phyloP scores from a whole-genome alignment of 2,888 invertebrate genomes.

The Panorpa germanica region DNA sequence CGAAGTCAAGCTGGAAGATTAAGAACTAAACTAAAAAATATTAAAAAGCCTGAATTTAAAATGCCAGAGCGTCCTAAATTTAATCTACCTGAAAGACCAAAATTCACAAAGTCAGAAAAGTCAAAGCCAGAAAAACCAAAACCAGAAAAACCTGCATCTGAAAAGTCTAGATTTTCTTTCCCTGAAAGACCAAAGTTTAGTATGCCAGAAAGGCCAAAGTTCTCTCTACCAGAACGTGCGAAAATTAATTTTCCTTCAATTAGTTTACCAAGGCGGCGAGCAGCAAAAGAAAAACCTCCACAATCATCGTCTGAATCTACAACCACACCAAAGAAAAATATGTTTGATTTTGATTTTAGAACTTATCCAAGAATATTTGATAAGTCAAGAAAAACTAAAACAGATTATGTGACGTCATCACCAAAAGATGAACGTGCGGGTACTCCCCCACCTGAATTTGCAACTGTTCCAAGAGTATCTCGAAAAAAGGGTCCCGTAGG shows the following conservation, averaged over 20 bases:
- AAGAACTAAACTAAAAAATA: slow-evolving; percentile 41
- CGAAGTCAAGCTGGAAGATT: slow-evolving; percentile 53
- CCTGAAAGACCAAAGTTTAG: slow-evolving; percentile 42
- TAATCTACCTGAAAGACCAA: slow-evolving; percentile 16
- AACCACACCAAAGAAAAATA: slow-evolving; percentile 31
- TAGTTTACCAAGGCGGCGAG: slow-evolving; percentile 26
- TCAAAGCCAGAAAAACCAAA: slow-evolving; percentile 37
- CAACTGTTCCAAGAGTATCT: slow-evolving; percentile 39
- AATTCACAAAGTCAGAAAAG: slow-evolving; percentile 26
- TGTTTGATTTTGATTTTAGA: slow-evolving; percentile 52
- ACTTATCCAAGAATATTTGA: slow-evolving; percentile 58
- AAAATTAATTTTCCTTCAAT: slow-evolving; percentile 43
- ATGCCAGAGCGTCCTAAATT: slow-evolving; percentile 17
- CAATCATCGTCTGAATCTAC: slow-evolving; percentile 32
- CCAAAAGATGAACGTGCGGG: slow-evolving; percentile 34
- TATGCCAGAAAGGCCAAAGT: slow-evolving; percentile 36
- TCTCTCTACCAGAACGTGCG: slow-evolving; percentile 31
- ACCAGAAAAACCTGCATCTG: slow-evolving; percentile 37
- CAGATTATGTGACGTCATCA: slow-evolving; percentile 27
- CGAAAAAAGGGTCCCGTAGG: slow-evolving; percentile 26
- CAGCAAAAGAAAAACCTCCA: slow-evolving; percentile 20
- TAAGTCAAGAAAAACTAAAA: slow-evolving; percentile 25
- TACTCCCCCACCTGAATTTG: slow-evolving; percentile 44
- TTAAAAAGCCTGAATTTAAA: slow-evolving; percentile 30
- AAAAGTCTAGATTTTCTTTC: slow-evolving; percentile 28